These are phyloP conservation scores for Phrynocephalus guinanensis DNA, from an alignment of 2,797 vertebrate genomes.

Conservation along the genomic window DNA sequence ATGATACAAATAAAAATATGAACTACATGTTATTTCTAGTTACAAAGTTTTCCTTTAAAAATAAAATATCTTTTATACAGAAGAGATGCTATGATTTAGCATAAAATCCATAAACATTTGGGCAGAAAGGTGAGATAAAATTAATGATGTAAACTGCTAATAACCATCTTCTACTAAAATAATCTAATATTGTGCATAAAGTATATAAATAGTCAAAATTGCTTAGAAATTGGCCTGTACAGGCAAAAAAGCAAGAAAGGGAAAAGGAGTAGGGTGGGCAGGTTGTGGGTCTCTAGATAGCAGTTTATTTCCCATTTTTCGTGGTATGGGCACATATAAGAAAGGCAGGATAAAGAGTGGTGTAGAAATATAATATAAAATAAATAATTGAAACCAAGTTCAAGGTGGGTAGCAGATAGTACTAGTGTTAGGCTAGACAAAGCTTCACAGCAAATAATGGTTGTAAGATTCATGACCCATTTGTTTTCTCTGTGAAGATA, in stretches of 20 bases:
- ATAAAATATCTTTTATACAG: background rate
- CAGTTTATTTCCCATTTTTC: background rate
- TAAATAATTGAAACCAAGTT: background rate
- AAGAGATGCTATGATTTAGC: background rate
- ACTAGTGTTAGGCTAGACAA: background rate
- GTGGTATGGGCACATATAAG: background rate
- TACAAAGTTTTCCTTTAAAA: background rate
- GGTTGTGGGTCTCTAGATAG: background rate
- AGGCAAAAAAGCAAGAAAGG: background rate
- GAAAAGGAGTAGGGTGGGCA: background rate
- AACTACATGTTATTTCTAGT: background rate
- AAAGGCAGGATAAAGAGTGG: background rate
- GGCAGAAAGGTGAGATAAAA: background rate
- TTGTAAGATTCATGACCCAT: no score
- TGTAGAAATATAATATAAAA: no score
- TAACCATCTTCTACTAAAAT: background rate
- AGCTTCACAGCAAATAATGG: background rate
- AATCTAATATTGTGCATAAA: background rate
- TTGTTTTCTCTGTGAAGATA: background rate
- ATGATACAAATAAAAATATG: background rate
- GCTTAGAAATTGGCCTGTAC: background rate
- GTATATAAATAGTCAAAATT: background rate
- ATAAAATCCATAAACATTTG: background rate
- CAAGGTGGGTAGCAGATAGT: background rate
- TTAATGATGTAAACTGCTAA: background rate